Evolutionary conservation across 2,113 vertebrate genomes (phyloP), one percentile per base, ranked within the genome.

Genomic region (Astur gentilis): DNA sequence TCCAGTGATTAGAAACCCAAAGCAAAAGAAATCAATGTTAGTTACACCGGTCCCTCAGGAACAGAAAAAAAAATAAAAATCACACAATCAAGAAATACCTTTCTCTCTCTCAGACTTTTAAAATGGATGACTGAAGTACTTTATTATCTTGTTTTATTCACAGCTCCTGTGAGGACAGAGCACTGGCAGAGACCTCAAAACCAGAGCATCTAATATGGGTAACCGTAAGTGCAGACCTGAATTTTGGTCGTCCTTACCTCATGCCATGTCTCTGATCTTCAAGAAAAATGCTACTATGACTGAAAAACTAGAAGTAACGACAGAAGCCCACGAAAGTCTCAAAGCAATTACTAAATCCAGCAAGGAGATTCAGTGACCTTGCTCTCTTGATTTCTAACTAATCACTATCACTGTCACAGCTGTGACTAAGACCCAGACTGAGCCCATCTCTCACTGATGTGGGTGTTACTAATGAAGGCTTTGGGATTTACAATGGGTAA

Each of bases 11-110:
- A 76, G 26, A 76, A 91, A 89, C 10, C 62, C 75, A 90, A 97
- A 90, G 52, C 32, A 96, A 96, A 92, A 76, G 42, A 96, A 95
- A 71, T 47, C 49, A 78, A 42, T 61, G 26, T 42, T 95, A 92
- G 81, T 55, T 94, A 79, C 55, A 52, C 11, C 52, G 76, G 47
- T 31, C 38, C 11, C 57, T 55, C 10, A 26, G 19, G 67, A 93
- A 40, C 1, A 17, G 6, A 32, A 17, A 47, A 64, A 87, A 45
- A 49, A 49, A 23, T 40, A 7, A 73, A 40, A n/a, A 1, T 22
- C 11, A 7, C 76, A 81, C 26, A 90, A 60, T 34, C 16, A 85
- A 79, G 19, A 64, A 77, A 40, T 36, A 23, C 4, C 12, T 44
- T 18, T 25, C 4, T 40, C 26, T 19, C 7, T 7, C 6, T 47